Conservation (phyloP, 2,113 vertebrate species). For the Python bivittatus region DNA sequence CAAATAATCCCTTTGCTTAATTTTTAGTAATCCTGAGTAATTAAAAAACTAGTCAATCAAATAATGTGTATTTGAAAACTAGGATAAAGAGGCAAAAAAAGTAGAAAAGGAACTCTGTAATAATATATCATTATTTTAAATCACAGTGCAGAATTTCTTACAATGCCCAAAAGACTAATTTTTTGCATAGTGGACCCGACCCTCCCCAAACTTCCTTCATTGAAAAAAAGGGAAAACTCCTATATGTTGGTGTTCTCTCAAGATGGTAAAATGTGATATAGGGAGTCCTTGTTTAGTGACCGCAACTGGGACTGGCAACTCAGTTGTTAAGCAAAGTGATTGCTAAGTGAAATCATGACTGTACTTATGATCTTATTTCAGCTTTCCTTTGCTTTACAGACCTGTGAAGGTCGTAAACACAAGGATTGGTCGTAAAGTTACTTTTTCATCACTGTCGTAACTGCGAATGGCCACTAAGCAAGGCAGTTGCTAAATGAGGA, state of each 20-base stretch:
- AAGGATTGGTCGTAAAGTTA: not conserved
- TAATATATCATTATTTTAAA: no score
- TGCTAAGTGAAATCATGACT: not conserved
- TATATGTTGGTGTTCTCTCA: not conserved
- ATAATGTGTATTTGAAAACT: not conserved
- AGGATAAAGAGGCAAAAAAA: not conserved
- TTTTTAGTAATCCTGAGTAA: constrained; percentile 1
- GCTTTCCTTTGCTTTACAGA: not conserved
- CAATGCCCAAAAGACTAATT: no score
- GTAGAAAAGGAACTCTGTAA: not conserved
- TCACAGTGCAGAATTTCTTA: no score
- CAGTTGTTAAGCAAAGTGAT: no score
- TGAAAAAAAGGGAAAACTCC: not conserved
- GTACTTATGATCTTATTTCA: not conserved
- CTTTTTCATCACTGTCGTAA: not conserved
- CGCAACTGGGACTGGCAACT: no score
- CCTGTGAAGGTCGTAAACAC: not conserved
- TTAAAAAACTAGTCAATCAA: not conserved
- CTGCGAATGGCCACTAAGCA: not conserved
- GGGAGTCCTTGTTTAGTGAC: no score
- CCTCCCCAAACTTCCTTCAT: not conserved
- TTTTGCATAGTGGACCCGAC: no score
- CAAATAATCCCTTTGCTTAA: not conserved
- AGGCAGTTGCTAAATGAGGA: not conserved
- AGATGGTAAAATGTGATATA: no score